A percentile compares a stretch with the other conserved stretches of the same genome.
These are phyloP conservation scores for Lepidochrysops patricia DNA, from an alignment of 2,888 invertebrate genomes.

Conservation along the genomic window DNA sequence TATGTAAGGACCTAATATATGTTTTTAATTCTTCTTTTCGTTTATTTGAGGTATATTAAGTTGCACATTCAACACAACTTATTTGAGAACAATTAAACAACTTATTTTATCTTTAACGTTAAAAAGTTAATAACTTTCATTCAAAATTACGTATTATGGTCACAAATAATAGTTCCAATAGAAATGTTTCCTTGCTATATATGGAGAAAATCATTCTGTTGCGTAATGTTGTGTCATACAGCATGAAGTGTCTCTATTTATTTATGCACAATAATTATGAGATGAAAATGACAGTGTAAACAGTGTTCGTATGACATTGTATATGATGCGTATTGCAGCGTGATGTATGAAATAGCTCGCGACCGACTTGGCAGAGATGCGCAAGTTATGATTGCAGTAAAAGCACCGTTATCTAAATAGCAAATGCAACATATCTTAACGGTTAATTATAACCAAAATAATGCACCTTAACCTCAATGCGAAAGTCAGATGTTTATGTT, in stretches of 20 bases:
- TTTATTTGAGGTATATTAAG: slow-evolving; percentile 10
- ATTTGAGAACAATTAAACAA: too few relatives aligned
- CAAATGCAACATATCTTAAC: not conserved
- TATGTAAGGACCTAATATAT: too few relatives aligned
- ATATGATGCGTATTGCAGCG: slow-evolving; percentile 5
- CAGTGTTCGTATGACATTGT: not conserved
- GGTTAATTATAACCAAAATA: slow-evolving; percentile 2
- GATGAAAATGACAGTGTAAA: not conserved
- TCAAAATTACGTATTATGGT: too few relatives aligned
- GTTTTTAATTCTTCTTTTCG: not conserved
- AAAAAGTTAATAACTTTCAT: too few relatives aligned
- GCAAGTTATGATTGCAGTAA: not conserved
- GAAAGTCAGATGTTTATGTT: not conserved
- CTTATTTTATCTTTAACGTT: too few relatives aligned
- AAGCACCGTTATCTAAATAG: slow-evolving; percentile 10
- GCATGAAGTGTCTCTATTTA: not conserved
- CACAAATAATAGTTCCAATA: too few relatives aligned
- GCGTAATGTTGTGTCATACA: not conserved
- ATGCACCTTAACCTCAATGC: slow-evolving; percentile 2
- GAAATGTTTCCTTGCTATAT: too few relatives aligned
- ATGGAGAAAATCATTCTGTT: not conserved
- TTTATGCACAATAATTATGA: not conserved
- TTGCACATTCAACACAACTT: not conserved
- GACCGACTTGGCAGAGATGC: slow-evolving; percentile 10
- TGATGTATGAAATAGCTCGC: slow-evolving; percentile 1